Conservation (phyloP, 1,140 invertebrate species). For the Thaumatotibia leucotreta region DNA sequence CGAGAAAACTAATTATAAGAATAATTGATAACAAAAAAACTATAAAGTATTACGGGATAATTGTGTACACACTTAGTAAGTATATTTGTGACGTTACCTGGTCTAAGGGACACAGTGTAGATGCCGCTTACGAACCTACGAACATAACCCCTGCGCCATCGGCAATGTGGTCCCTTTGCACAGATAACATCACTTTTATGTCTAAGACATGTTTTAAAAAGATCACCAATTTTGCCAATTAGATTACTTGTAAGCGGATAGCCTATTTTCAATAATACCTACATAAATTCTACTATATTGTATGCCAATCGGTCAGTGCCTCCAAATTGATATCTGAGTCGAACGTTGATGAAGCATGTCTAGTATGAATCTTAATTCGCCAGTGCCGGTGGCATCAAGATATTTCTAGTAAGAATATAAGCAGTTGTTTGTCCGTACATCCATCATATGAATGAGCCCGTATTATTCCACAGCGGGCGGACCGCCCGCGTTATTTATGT, state of each 20-base stretch:
- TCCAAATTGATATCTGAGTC: neutral
- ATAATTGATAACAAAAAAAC: neutral
- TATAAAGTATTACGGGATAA: neutral
- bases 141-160: too few species aligned
- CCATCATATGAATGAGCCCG: constrained; percentile 28
- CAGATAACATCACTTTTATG: too few species aligned
- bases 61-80: too few species aligned
- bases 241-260: neutral
- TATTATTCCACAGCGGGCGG: constrained; percentile 58
- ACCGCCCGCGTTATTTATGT: constrained; percentile 54
- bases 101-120: too few species aligned
- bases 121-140: too few species aligned
- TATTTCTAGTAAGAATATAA: constrained; percentile 13
- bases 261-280: neutral
- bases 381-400: neutral
- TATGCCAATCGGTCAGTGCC: neutral
- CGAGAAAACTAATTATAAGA: neutral
- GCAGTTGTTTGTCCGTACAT: neutral
- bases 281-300: neutral
- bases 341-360: neutral
- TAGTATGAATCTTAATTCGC: neutral
- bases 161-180: too few species aligned
- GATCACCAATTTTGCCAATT: too few species aligned
- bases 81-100: too few species aligned
- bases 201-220: too few species aligned